A percentile compares a stretch with the other conserved stretches of the same genome.
Evolutionary conservation across 2,888 invertebrate genomes (phyloP).

Genomic region (Mantis religiosa): DNA sequence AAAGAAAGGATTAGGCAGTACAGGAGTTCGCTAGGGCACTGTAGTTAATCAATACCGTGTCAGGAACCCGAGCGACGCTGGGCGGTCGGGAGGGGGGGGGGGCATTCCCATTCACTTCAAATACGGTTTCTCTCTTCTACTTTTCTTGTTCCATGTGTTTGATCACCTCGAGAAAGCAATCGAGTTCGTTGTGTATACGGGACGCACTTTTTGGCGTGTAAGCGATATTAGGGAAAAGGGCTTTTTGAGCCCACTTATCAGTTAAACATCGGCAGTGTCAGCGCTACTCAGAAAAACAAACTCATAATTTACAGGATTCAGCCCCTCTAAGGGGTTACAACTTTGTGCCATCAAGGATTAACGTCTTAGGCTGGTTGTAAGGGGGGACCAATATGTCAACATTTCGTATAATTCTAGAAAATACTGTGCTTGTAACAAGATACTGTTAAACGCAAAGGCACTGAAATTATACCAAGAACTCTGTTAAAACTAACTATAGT

Average conservation of each 20-base stretch:
- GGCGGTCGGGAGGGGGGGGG: background rate
- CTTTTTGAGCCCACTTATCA: background rate
- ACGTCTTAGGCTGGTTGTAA: background rate
- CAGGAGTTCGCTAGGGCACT: background rate
- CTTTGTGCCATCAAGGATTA: background rate
- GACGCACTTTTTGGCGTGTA: background rate
- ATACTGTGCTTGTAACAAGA: no score
- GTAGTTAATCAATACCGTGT: slow-evolving; percentile 6
- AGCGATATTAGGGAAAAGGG: background rate
- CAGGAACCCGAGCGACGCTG: background rate
- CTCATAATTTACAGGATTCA: background rate
- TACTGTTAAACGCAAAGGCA: no score
- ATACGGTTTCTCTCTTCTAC: background rate
- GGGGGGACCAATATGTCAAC: no score
- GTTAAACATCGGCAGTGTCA: background rate
- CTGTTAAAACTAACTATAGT: no score
- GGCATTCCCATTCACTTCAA: slow-evolving; percentile 1
- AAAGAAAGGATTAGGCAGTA: background rate
- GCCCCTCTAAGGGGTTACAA: background rate
- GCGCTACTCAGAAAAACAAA: background rate
- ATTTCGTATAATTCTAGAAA: no score
- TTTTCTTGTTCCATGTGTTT: background rate
- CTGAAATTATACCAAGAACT: no score
- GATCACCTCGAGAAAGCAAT: background rate
- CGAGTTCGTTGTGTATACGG: background rate